Percentiles rank a stretch among this genome's conserved stretches.
phyloP scores from a whole-genome alignment of 2,888 invertebrate genomes.

The Hololepta plana region DNA sequence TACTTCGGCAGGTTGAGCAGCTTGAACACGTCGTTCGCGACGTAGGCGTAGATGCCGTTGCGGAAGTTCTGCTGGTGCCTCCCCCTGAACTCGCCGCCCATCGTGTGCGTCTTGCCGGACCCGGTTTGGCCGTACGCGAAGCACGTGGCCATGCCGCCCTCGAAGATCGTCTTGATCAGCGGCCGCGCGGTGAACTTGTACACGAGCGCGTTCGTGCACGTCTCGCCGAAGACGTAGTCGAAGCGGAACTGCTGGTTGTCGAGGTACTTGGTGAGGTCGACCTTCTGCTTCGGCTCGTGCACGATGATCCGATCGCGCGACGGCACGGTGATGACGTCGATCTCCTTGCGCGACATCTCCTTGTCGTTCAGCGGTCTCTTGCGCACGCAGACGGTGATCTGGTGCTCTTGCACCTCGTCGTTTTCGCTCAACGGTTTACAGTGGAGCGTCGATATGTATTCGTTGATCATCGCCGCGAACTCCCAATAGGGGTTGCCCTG shows the following conservation, averaged over 20 bases:
- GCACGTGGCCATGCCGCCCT: constrained; percentile 98
- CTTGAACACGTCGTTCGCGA: constrained; percentile 83
- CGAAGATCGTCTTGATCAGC: constrained; percentile 92
- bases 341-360: constrained; percentile 69
- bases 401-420: constrained; percentile 76
- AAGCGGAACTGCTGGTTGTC: constrained; percentile 97
- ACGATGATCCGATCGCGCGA: constrained; percentile 71
- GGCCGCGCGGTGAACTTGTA: constrained; percentile 99
- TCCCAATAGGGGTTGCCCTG: constrained; percentile 95
- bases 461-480: constrained; percentile 85
- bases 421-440: constrained; percentile 70
- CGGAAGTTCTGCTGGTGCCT: constrained; percentile 86
- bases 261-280: constrained; percentile 94
- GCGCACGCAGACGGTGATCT: constrained; percentile 96
- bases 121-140: constrained; percentile 99
- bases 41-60: constrained; percentile 96
- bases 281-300: constrained; percentile 86
- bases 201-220: constrained; percentile 84
- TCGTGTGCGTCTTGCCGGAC: constrained; percentile 92
- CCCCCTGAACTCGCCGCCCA: constrained; percentile 95
- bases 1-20: constrained; percentile 42
- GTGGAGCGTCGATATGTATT: constrained; percentile 68
- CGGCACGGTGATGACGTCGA: constrained; percentile 93
- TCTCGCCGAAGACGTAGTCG: constrained; percentile 97
- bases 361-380: constrained; percentile 93